Conservation (phyloP, 1,140 invertebrate genomes). For the Apocrypta bakeri region DNA sequence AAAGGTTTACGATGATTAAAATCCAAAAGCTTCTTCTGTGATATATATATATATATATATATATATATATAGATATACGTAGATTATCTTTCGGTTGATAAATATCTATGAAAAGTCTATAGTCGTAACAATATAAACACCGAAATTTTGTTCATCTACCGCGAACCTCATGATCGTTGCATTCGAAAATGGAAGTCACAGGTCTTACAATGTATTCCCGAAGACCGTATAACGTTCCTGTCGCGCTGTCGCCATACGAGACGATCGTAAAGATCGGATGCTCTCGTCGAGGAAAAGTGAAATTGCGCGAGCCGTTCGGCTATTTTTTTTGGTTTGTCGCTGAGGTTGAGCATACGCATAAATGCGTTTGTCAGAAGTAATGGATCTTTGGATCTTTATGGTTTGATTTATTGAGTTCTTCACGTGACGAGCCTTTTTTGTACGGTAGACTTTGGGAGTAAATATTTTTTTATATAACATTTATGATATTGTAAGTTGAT, state of each 20-base stretch:
- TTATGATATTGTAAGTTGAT: too few species aligned
- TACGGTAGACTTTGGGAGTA: not conserved
- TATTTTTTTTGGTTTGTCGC: not conserved
- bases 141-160: not conserved
- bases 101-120: not conserved
- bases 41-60: too few species aligned
- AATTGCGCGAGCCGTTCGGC: not conserved
- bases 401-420: not conserved
- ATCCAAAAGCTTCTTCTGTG: not conserved
- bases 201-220: not conserved
- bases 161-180: not conserved
- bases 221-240: constrained; percentile 1
- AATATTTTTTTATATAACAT: not conserved
- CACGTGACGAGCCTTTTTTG: not conserved
- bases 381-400: not conserved
- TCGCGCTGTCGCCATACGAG: not conserved
- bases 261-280: constrained; percentile 28
- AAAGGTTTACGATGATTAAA: not conserved
- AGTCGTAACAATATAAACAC: not conserved
- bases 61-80: too few species aligned
- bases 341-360: not conserved
- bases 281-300: constrained; percentile 17
- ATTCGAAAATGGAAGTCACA: not conserved
- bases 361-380: not conserved
- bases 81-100: not conserved